These are phyloP conservation scores for Dreissena polymorpha DNA, from an alignment of 1,140 invertebrate species.

Conservation along the genomic window DNA sequence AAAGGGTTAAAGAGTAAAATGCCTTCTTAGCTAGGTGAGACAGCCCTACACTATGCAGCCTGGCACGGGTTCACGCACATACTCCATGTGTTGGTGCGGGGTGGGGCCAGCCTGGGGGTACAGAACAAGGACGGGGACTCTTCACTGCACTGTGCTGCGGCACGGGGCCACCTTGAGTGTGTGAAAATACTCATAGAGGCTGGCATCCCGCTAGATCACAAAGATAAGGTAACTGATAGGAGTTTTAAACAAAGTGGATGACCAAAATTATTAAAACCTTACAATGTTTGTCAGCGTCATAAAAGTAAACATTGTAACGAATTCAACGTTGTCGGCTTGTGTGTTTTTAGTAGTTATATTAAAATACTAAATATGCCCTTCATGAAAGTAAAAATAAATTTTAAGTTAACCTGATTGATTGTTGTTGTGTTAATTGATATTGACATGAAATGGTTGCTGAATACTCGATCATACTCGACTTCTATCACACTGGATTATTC, in stretches of 20 bases:
- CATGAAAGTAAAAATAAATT: too few species aligned
- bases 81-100: conserved; percentile 80
- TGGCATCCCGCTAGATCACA: conserved; percentile 93
- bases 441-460: too few species aligned
- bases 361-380: too few species aligned
- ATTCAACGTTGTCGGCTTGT: too few species aligned
- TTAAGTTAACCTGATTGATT: too few species aligned
- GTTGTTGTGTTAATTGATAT: too few species aligned
- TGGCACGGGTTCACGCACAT: conserved; percentile 83
- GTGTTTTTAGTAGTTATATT: too few species aligned
- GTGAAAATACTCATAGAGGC: conserved; percentile 95
- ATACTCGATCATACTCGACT: too few species aligned
- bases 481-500: too few species aligned
- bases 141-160: conserved; percentile 82
- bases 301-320: too few species aligned
- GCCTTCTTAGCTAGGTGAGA: conserved; percentile 83
- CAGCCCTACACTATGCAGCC: conserved; percentile 82
- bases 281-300: too few species aligned
- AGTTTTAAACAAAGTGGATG: neutral
- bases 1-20: too few species aligned
- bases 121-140: conserved; percentile 85
- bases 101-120: conserved; percentile 72
- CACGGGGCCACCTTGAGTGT: conserved; percentile 83
- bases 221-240: conserved; percentile 79
- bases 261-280: neutral